Evolutionary conservation across 2,797 vertebrate genomes (phyloP), one percentile per base, ranked within the genome.

Genomic region (Diplodus puntazzo): DNA sequence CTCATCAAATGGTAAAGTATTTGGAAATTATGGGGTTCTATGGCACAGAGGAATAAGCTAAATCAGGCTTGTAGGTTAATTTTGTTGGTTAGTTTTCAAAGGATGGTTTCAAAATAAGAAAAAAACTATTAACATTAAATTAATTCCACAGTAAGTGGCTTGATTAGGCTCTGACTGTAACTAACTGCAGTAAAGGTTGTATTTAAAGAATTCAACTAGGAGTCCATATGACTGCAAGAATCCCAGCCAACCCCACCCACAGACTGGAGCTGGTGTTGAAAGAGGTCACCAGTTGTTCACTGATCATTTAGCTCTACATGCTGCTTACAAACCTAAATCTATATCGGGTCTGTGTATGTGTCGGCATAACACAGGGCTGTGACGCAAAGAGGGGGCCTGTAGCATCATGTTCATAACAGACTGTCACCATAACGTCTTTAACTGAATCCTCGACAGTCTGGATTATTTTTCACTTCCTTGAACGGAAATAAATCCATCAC

Each of bases 231-330:
- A 30, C 39, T 50, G 45, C 13, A 45, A 43, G 58, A 64, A 18
- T 67, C 27, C 52, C 62, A 2, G 21, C n/a, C 42, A 30, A 43
- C 58, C 74, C 21, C 50, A 1, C 71, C 63, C 71, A 42, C 58
- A 60, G 16, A 49, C 73, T 57, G 10, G 53, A 88, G 65, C n/a
- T 21, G 11, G 57, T 57, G 77, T 16, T 78, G 83, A 86, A 86
- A 90, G 79, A 63, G 59, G 82, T 81, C 85, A 86, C 62, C 91
- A 91, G 87, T 80, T 91, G 87, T 75, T 81, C 77, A 9, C 72
- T 45, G 59, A 63, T 81, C 76, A 73, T 80, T 85, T 69, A 70
- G 77, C 72, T 63, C 23, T 61, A 78, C 52, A 45, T 62, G 70
- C 39, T 73, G 59, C 87, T 73, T 73, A 87, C 81, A 54, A 69